Percentiles rank a stretch among this genome's conserved stretches.
phyloP scores from a whole-genome alignment of 2,888 invertebrate genomes.

The Andrena flavipes region DNA sequence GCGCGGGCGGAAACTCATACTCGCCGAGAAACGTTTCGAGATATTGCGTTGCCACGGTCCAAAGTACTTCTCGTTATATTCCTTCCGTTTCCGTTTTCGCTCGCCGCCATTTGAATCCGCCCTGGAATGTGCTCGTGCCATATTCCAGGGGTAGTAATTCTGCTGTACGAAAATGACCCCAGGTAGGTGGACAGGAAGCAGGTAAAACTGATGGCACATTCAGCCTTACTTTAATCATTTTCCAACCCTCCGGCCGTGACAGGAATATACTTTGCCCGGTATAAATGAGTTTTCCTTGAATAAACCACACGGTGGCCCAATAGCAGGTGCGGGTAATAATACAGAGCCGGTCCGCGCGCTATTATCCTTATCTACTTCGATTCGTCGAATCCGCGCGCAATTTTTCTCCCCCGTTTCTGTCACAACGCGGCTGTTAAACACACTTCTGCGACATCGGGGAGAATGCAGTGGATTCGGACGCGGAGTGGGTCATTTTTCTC shows the following conservation, averaged over 20 bases:
- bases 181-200: neutral
- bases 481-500: neutral
- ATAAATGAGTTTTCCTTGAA: neutral
- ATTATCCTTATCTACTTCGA: neutral
- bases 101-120: neutral
- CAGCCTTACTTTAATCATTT: neutral
- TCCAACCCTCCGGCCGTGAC: neutral
- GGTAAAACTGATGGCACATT: neutral
- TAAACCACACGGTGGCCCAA: neutral
- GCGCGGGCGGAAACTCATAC: constrained; percentile 34
- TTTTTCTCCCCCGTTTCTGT: too few relatives aligned
- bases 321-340: neutral
- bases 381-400: neutral
- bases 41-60: constrained; percentile 48
- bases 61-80: constrained; percentile 17
- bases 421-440: constrained; percentile 4
- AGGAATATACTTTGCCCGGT: neutral
- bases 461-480: neutral
- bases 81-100: neutral
- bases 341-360: neutral
- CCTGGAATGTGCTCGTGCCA: neutral
- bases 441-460: neutral
- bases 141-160: neutral
- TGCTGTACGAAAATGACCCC: neutral
- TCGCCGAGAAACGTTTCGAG: constrained; percentile 43